Base-by-base conservation (phyloP, 1,140 invertebrate genomes). In the Leptinotarsa lineolata region DNA sequence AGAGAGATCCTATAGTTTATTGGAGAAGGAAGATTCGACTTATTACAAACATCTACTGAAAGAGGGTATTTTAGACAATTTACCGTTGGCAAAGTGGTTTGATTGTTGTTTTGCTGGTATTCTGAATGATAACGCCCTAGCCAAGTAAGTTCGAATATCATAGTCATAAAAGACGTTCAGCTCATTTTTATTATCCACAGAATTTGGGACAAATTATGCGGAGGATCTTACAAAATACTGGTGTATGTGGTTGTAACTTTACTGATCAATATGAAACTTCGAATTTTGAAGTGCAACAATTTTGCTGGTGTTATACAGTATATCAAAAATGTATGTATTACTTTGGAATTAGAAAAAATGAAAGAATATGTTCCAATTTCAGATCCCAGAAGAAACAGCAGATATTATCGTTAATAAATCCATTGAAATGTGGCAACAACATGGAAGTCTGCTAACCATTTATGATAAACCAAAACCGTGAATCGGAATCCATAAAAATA, bases 121-220 rank as follows among this genome's bases (percentile, higher is more conserved):
- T 16, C 86, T 96, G 4, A 91, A 91, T 79, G 90, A 94, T 79
- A 90, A 89, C 58, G 91, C 92, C 20, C 86, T 96, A 73, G 91
- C 90, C 78, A 93, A 92, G 92, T 93, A 87, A 80, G 79, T 84
- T 68, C 30, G 3, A 63, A 54, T 54, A 39, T 39, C 3, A 39
- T 39, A 39, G 3, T 39, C 30, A 39, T 11, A 0, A 3, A 11
- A 39, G 2, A 39, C 30, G 8, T 39, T 39, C 4, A 54, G 48
- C 15, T 54, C 48, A 54, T 16, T 63, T 20, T 63, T n/a, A 0
- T 63, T 21, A 22, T 63, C 11, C 88, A 81, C 75, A 95, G 94
- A 83, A 91, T 96, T 73, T 95, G 93, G 92, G 94, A 97, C 81
- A 95, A 95, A 86, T 86, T 96, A 16, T 91, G 92, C 80, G 93